Evolutionary conservation across 2,888 invertebrate genomes (phyloP).

Genomic region (Tetanocera ferruginea): DNA sequence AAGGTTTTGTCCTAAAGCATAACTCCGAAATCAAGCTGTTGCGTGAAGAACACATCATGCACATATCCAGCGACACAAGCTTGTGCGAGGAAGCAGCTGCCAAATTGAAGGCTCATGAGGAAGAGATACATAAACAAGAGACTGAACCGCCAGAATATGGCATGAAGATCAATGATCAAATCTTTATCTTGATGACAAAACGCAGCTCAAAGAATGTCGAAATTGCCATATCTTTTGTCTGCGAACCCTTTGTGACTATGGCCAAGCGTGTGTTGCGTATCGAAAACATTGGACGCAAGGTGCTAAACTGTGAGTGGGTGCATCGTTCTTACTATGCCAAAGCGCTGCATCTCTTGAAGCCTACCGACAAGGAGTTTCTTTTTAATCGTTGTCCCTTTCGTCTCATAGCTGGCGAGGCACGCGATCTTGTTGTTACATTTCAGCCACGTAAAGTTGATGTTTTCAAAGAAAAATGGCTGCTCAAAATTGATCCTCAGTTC

Average conservation of each 20-base stretch:
- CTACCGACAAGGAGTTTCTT: constrained; percentile 49
- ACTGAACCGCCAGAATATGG: constrained; percentile 48
- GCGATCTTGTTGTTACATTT: constrained; percentile 49
- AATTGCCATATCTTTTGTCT: constrained; percentile 49
- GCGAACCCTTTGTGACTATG: constrained; percentile 54
- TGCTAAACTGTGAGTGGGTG: constrained; percentile 55
- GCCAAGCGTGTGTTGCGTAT: constrained; percentile 52
- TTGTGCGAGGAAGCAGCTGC: neutral
- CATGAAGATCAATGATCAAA: constrained; percentile 54
- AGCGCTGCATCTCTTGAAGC: constrained; percentile 48
- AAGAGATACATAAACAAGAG: neutral
- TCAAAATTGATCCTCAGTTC: constrained; percentile 53
- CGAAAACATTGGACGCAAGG: constrained; percentile 56
- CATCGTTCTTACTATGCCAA: constrained; percentile 52
- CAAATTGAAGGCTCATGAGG: neutral
- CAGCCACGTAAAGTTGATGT: constrained; percentile 51
- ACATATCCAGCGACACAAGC: constrained; percentile 51
- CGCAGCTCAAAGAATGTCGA: constrained; percentile 41
- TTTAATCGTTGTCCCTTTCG: constrained; percentile 49
- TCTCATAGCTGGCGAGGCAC: constrained; percentile 54
- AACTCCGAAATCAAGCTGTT: constrained; percentile 46
- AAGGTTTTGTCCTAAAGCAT: neutral
- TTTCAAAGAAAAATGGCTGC: constrained; percentile 49
- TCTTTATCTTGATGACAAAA: constrained; percentile 27
- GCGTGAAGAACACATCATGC: constrained; percentile 25